Percentiles rank a stretch among this genome's conserved stretches.
Conservation (phyloP, 2,797 vertebrate genomes). For the Callimico goeldii region DNA sequence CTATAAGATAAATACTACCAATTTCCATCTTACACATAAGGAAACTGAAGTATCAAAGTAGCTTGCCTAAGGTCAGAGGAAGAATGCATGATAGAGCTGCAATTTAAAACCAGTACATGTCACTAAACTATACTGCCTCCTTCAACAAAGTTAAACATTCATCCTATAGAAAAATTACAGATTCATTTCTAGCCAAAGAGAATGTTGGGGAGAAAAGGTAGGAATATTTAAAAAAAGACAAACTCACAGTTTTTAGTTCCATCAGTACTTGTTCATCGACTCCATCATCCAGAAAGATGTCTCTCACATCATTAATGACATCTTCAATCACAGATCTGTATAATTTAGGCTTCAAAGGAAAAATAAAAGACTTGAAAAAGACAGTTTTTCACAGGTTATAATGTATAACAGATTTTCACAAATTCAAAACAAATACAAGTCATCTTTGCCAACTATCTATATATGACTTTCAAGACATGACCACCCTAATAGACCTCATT, state of each 20-base stretch:
- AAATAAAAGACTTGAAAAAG: constrained; percentile 54
- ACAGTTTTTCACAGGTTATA: not conserved
- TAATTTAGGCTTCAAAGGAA: constrained; percentile 92
- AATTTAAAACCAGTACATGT: constrained; percentile 7
- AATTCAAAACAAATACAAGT: constrained; percentile 24
- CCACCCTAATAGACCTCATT: not conserved
- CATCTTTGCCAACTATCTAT: constrained; percentile 31
- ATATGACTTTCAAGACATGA: constrained; percentile 4
- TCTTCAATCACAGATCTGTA: constrained; percentile 98
- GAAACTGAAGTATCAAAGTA: not conserved
- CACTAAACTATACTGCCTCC: not conserved
- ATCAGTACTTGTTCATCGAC: constrained; percentile 98
- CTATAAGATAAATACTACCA: not conserved
- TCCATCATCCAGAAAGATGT: constrained; percentile 98
- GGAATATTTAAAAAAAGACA: not conserved
- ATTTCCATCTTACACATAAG: not conserved
- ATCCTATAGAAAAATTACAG: not conserved
- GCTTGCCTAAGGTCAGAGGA: constrained; percentile 4
- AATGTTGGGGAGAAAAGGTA: not conserved
- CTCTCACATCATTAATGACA: constrained; percentile 97
- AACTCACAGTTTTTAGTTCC: constrained; percentile 97
- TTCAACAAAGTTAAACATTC: not conserved
- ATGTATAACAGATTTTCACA: constrained; percentile 37
- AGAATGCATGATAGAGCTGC: not conserved
- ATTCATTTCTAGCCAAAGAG: not conserved